These are phyloP conservation scores for Lethenteron camtschaticum DNA, from an alignment of 2,113 vertebrate genomes.

Conservation along the genomic window DNA sequence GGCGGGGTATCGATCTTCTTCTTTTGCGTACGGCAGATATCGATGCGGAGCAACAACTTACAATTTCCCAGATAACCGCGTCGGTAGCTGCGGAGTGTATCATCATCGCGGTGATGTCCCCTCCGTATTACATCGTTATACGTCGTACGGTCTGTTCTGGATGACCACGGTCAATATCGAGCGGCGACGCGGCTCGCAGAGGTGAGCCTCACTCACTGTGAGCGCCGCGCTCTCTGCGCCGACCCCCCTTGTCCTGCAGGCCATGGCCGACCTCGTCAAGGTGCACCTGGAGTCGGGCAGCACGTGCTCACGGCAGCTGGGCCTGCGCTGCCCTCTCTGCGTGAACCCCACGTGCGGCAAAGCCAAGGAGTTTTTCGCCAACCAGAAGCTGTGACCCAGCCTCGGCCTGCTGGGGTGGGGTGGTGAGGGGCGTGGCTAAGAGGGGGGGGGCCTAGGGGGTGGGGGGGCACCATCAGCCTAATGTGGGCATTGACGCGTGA, in stretches of 20 bases:
- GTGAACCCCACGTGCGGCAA: slow-evolving; percentile 60
- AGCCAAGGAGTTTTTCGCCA: slow-evolving; percentile 58
- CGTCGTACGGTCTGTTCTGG: neutral
- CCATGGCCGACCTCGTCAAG: slow-evolving; percentile 65
- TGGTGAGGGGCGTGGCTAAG: no score
- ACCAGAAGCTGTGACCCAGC: slow-evolving; percentile 30
- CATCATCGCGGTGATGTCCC: no score
- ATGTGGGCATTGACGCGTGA: no score
- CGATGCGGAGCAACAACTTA: no score
- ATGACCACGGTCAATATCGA: neutral
- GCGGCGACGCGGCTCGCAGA: neutral
- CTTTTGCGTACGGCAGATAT: no score
- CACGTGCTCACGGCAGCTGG: slow-evolving; percentile 67
- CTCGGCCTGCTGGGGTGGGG: no score
- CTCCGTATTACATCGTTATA: neutral
- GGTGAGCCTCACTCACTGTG: neutral
- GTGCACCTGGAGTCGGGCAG: slow-evolving; percentile 48
- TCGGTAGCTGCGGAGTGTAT: no score
- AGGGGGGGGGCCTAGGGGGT: no score
- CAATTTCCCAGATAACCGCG: no score
- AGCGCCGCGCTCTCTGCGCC: neutral
- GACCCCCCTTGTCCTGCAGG: slow-evolving; percentile 23
- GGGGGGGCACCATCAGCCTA: no score
- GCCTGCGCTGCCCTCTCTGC: slow-evolving; percentile 67
- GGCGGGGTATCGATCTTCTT: no score